Base-by-base conservation (phyloP, 2,113 vertebrate species). In the Danionella cerebrum region DNA sequence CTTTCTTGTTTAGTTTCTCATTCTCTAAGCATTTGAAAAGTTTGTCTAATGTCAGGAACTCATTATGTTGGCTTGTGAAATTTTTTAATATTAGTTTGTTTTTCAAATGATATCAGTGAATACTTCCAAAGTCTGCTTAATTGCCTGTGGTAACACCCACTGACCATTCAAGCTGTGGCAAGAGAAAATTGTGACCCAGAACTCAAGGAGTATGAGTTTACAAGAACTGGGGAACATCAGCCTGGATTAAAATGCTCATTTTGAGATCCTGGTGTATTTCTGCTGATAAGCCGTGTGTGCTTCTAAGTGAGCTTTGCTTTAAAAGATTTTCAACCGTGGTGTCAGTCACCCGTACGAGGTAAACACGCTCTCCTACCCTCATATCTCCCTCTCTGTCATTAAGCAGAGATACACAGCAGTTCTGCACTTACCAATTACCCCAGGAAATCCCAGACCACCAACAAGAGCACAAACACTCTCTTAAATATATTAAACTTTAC, bases 331-430 rank as follows among this genome's bases (percentile, higher is more conserved):
- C 19, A 22, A 64, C 60, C 60, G 27, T 5, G 24, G 44, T 48
- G 60, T 64, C 60, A 48, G 60, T 64, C 60, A 64, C 60, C 60
- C 27, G 35, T 14, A 47, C 8, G 41, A 47, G 41, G 25, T 22
- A 22, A 62, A 62, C 58, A 45, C 11, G 1, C 12, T 6, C 39
- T 60, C 39, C 19, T 31, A 13, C 16, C 19, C 33, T 10, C 16
- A 1, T 12, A 53, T 52, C 6, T 10, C 45, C 19, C 22, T 11
- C 5, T 57, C 16, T 19, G 3, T 14, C 25, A 24, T 62, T 45
- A 45, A 22, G 18, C 25, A 21, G 58, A 63, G 27, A 33, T 35
- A 13, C 18, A 35, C 25, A 48, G 2, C 33, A 48, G 48, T 35
- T 5, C 4, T 48, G 19, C 12, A 21, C 2, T 39, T 14, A 31